Percentiles rank a stretch among this genome's conserved stretches.
These are phyloP conservation scores for Phaetusa simplex DNA, from an alignment of 2,113 vertebrate genomes.

Conservation along the genomic window DNA sequence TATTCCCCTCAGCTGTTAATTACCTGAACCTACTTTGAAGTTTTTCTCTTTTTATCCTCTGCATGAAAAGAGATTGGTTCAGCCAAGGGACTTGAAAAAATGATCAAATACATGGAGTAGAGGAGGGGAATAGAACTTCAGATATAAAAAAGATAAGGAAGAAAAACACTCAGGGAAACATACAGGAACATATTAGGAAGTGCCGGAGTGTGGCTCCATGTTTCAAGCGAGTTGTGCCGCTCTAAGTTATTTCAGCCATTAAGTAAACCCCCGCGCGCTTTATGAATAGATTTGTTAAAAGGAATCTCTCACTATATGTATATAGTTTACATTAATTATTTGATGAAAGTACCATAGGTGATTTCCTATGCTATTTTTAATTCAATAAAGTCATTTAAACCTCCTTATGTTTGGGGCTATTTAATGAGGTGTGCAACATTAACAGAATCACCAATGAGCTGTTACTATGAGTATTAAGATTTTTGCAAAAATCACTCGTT, in stretches of 20 bases:
- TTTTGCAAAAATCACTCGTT: not conserved
- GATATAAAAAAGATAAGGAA: slow-evolving; percentile 81
- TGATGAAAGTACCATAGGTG: slow-evolving; percentile 57
- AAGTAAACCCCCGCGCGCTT: slow-evolving; percentile 48
- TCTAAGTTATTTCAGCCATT: slow-evolving; percentile 55
- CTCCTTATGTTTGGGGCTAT: slow-evolving; percentile 55
- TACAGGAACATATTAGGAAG: slow-evolving; percentile 64
- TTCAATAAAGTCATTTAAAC: slow-evolving; percentile 65
- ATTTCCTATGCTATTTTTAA: slow-evolving; percentile 68
- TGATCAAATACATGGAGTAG: slow-evolving; percentile 81
- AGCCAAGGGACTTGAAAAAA: slow-evolving; percentile 84
- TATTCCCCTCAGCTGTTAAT: slow-evolving; percentile 91
- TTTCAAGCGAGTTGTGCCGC: slow-evolving; percentile 27
- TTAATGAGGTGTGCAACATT: slow-evolving; percentile 52
- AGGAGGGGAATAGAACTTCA: slow-evolving; percentile 72
- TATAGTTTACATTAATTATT: slow-evolving; percentile 62
- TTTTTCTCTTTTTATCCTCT: slow-evolving; percentile 85
- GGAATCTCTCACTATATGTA: slow-evolving; percentile 10
- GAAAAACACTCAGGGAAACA: slow-evolving; percentile 76
- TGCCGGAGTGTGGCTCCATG: slow-evolving; percentile 12
- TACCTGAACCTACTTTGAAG: slow-evolving; percentile 91
- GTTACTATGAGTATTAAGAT: not conserved
- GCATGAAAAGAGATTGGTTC: slow-evolving; percentile 83
- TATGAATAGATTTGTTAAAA: slow-evolving; percentile 39
- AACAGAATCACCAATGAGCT: slow-evolving; percentile 57